Base-by-base conservation (phyloP, 2,113 vertebrate genomes). In the Rattus rattus region DNA sequence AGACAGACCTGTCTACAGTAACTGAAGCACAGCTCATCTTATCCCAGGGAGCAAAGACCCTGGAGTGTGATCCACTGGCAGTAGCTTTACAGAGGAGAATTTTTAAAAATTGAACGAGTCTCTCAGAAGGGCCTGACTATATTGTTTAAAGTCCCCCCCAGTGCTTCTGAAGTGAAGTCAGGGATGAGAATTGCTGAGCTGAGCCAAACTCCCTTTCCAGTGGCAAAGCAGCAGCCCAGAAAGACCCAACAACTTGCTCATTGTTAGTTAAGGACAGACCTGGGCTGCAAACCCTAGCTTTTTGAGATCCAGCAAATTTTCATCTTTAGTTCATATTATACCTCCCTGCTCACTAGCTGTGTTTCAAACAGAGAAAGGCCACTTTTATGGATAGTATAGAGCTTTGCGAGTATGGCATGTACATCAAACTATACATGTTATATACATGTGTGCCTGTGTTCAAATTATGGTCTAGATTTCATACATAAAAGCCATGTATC, bases 331-430 rank as follows among this genome's bases (percentile, higher is more conserved):
- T 52, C 43, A 12, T 36, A 36, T 47, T 49, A 12, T 69, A 49
- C 2, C 10, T 67, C 70, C 92, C 22, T 54, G 56, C 36, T 95
- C 52, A 80, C 17, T 19, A 77, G n/a, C 11, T 61, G 36, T 93
- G 54, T 72, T 95, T 95, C 80, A 86, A 92, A 95, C 49, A 79
- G 36, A 22, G n/a, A 72, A 86, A 54, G n/a, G 33, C 28, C 30
- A 70, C 80, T 92, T 90, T 92, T 79, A 88, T 24, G 92, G 56
- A 49, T 70, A 81, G 56, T 43, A 36, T 19, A 84, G 36, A 43
- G 16, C 9, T 52, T 56, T 79, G 30, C n/a, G 2, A 70, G 5
- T 75, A 49, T 92, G 14, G 14, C n/a, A 16, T 59, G 49, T 28
- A 24, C 17, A 90, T 33, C 61, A 1, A 83, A 7, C 93, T 0